Base-by-base conservation (phyloP, 2,888 invertebrate genomes). In the Aquatica leii region DNA sequence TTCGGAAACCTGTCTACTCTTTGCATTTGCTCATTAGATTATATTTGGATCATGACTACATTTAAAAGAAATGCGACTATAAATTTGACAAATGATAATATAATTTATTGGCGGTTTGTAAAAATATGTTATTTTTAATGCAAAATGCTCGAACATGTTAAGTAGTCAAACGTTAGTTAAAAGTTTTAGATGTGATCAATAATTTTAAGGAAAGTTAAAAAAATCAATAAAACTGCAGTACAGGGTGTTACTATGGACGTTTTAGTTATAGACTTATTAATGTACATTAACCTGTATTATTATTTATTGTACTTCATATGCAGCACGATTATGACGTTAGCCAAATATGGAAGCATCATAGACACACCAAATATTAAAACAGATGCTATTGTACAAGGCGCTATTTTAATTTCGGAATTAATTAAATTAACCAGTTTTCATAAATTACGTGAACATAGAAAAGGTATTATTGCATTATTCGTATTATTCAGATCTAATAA, bases 221-320 rank as follows among this genome's bases (percentile, higher is more conserved):
- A 17, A 43, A 43, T 43, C 43, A 43, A 43, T 43, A 43, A 43
- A 14, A 43, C 15, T 43, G 9, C 24, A 24, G 24, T 4, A 24
- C 24, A 24, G 43, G 5, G 15, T 18, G 37, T 37, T 37, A 9
- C 43, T 43, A 73, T 74, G 73, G 73, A 73, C 56, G 72, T 70
- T 12, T 55, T 74, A 59, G 69, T 72, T 58, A 73, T 73, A 48
- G 73, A 74, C 55, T 70, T 74, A 37, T 59, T 74, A 48, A 71
- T 74, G 70, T 74, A 73, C 51, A 59, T 74, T 31, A 74, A 74
- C 49, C 58, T 68, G 11, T 74, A 69, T 59, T 74, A 73, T 59
- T 73, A 70, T 61, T 71, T 71, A 24, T 51, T 74, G 43, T 69
- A 70, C 41, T 73, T 67, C 3, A 65, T 70, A 46, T 68, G 70